Conservation (phyloP, 2,113 vertebrate genomes). For the Shinisaurus crocodilurus region DNA sequence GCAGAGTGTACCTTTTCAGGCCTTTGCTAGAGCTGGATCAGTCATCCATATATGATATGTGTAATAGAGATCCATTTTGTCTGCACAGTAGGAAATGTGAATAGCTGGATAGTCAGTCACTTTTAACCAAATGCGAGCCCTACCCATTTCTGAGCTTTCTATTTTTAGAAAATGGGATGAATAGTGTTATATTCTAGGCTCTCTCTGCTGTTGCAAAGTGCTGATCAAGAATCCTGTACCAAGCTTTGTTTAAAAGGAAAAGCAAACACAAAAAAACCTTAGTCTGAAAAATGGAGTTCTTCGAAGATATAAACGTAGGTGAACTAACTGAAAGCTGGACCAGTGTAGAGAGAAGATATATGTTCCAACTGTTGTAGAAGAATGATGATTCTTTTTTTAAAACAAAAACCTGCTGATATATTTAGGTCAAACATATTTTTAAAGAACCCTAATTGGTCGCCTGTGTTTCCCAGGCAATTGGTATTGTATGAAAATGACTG, state of each 20-base stretch:
- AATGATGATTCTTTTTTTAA: background rate
- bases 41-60: background rate
- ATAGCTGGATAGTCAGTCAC: background rate
- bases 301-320: background rate
- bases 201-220: background rate
- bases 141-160: background rate
- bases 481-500: background rate
- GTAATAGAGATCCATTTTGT: background rate
- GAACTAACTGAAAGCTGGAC: background rate
- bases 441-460: background rate
- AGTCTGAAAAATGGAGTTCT: background rate
- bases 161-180: background rate
- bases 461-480: background rate
- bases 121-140: background rate
- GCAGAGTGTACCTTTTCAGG: background rate
- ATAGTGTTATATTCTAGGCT: background rate
- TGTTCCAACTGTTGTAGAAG: background rate
- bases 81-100: background rate
- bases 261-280: background rate
- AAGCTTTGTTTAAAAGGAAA: background rate
- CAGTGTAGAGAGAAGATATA: background rate
- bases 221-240: background rate
- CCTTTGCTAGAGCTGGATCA: background rate
- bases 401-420: background rate
- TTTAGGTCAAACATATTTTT: background rate